A percentile compares a stretch with the other conserved stretches of the same genome.
These are phyloP conservation scores for Syngnathus typhle DNA, from an alignment of 2,113 vertebrate species.

Conservation along the genomic window DNA sequence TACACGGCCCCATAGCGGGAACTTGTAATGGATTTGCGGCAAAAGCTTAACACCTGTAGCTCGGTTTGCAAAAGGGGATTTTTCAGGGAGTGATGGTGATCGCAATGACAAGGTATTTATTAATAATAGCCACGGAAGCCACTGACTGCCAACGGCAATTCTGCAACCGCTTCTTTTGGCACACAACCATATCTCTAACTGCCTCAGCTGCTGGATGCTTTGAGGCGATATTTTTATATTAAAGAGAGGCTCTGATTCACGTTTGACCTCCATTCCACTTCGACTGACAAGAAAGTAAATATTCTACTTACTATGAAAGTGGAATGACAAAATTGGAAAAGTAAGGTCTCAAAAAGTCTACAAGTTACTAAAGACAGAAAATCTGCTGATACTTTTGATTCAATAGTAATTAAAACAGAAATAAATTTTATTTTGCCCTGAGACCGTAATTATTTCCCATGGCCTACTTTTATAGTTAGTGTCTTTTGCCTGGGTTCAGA, in stretches of 20 bases:
- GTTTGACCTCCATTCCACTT: constrained; percentile 48
- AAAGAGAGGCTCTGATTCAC: constrained; percentile 49
- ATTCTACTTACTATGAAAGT: constrained; percentile 38
- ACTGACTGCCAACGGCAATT: constrained; percentile 9
- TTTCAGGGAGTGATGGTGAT: constrained; percentile 9
- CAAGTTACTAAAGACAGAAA: constrained; percentile 9
- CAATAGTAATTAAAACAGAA: background rate
- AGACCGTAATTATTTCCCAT: constrained; percentile 21
- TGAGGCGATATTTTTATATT: constrained; percentile 52
- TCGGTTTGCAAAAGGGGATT: constrained; percentile 32
- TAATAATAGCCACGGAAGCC: constrained; percentile 18
- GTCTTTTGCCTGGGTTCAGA: constrained; percentile 15
- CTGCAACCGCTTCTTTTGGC: constrained; percentile 28
- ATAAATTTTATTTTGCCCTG: background rate
- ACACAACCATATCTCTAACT: constrained; percentile 40
- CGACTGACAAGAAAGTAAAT: constrained; percentile 38
- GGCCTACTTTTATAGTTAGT: constrained; percentile 23
- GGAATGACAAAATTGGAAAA: constrained; percentile 17
- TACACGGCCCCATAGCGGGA: constrained; percentile 18
- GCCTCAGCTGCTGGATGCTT: constrained; percentile 36
- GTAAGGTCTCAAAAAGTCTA: constrained; percentile 31
- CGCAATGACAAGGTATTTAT: constrained; percentile 10
- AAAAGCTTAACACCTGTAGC: constrained; percentile 49
- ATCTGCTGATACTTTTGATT: background rate
- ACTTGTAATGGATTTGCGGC: constrained; percentile 36